Evolutionary conservation across 2,888 invertebrate species (phyloP), one percentile per base, ranked within the genome.

Genomic region (Ectemnius lituratus): DNA sequence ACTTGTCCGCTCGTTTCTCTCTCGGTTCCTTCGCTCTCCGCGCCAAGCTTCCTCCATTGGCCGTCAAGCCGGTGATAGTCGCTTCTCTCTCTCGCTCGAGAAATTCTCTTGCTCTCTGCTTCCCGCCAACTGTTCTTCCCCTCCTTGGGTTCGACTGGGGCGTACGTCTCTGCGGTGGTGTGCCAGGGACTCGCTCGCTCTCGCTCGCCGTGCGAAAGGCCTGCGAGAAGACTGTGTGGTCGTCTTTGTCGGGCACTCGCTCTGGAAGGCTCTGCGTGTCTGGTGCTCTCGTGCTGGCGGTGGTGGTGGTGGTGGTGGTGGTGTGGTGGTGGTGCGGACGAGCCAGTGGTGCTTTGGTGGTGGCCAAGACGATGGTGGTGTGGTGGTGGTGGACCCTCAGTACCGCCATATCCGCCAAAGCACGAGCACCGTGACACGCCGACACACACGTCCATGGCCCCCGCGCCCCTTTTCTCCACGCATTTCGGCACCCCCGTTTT

Each of bases 361-460:
- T 58, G 74, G 63, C 52, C 68, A 65, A 63, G 62, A 37, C 62
- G 73, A 65, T 78, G 66, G 67, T 79, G 70, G 75, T 81, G 67
- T 79, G 70, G 75, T 81, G 81, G 82, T 82, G 82, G 82, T 73
- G 72, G 81, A 73, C 71, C 78, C 85, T 89, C 90, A 90, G 90
- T 90, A 90, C 89, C 89, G 89, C 89, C 90, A 90, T 90, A 90
- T 84, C 89, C 90, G 88, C 84, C 89, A 88, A 86, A 89, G 87
- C 87, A 89, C 85, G 86, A 89, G 85, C 88, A 87, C 84, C 87
- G 88, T 84, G 87, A 85, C 80, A 16, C 52, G 80, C 72, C 76
- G 77, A 75, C 64, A 79, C 73, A 78, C 74, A 75, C 73, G 79
- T 63, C 69, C 67, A 52, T 16, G 52, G 20, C 63, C 61, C 63